phyloP scores from a whole-genome alignment of 1,140 invertebrate species.

The Musca domestica region DNA sequence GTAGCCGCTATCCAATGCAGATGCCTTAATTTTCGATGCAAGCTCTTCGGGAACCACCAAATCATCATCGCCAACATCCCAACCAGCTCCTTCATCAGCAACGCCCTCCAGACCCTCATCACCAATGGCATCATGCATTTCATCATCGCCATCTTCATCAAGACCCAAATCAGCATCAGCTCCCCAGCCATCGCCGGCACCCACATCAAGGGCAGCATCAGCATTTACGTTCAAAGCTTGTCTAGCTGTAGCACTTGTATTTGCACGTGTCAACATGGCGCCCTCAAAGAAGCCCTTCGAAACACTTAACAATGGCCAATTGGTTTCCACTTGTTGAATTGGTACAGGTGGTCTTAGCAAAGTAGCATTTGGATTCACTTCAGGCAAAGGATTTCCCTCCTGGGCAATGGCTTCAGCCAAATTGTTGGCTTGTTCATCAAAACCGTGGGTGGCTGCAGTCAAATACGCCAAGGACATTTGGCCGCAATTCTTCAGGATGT shows the following conservation, averaged over 20 bases:
- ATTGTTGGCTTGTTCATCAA: slow-evolving; percentile 73
- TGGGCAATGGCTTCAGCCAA: slow-evolving; percentile 68
- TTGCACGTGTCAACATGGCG: slow-evolving; percentile 61
- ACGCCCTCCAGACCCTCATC: slow-evolving; percentile 36
- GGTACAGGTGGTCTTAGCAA: slow-evolving; percentile 86
- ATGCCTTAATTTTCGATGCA: slow-evolving; percentile 59
- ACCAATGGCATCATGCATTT: slow-evolving; percentile 52
- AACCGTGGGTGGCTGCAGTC: slow-evolving; percentile 91
- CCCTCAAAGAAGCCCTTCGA: slow-evolving; percentile 81
- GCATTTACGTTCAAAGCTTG: slow-evolving; percentile 61
- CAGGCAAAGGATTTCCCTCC: slow-evolving; percentile 68
- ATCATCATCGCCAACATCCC: slow-evolving; percentile 95
- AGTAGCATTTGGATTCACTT: slow-evolving; percentile 72
- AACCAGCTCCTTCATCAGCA: slow-evolving; percentile 71
- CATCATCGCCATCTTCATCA: slow-evolving; percentile 62
- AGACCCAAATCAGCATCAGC: slow-evolving; percentile 81
- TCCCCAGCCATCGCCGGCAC: slow-evolving; percentile 84
- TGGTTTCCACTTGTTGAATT: slow-evolving; percentile 81
- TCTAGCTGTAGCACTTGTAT: slow-evolving; percentile 43
- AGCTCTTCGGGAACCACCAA: slow-evolving; percentile 88
- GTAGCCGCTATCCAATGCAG: slow-evolving; percentile 63
- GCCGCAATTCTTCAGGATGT: slow-evolving; percentile 80
- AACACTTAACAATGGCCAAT: slow-evolving; percentile 95
- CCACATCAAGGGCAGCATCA: slow-evolving; percentile 56
- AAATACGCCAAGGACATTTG: slow-evolving; percentile 83